Base-by-base conservation (phyloP, 2,113 vertebrate species). In the Hippocampus abdominalis region DNA sequence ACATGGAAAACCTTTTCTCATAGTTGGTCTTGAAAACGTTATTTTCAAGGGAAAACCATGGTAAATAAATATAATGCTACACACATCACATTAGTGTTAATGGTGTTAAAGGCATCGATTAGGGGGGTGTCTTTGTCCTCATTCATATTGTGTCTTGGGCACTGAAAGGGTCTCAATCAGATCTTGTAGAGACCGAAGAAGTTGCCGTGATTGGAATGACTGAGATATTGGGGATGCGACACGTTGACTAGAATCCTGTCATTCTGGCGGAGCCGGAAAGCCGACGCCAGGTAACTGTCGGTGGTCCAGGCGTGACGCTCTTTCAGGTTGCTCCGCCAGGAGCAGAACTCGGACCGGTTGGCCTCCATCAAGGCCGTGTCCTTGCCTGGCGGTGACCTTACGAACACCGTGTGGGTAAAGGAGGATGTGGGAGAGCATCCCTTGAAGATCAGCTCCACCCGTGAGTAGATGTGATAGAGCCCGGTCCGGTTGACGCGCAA, bases 381-480 rank as follows among this genome's bases (percentile, higher is more conserved):
- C 51, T 0, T 1, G 66, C 27, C 23, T 3, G n/a, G 0, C 0
- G 0, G 3, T 3, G 0, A 0, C 71, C 79, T 92, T 84, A 91
- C 83, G 68, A 88, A 94, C 72, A 97, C 89, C 0, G 78, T 53
- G 74, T 98, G 96, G 1, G 23, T 20, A 5, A 84, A 87, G 10
- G 90, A 70, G 15, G 89, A 75, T 0, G 40, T 36, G 0, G 53
- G 71, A n/a, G 51, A 62, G 8, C 96, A 98, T 20, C 13, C 0
- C 0, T 62, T 85, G 13, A 92, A 83, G 1, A 92, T 85, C 77
- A 97, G 84, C 77, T 95, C 90, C 23, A 98, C 88, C 0, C 92
- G 93, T 20, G 94, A 94, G 85, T 96, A 97, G 10, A 96, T 80
- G 0, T 96, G 94, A 87, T 95, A 96, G 0, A 93, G 74, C 21